These are phyloP conservation scores for Zaprionus gabonicus DNA, from an alignment of 1,140 invertebrate species.

Conservation along the genomic window DNA sequence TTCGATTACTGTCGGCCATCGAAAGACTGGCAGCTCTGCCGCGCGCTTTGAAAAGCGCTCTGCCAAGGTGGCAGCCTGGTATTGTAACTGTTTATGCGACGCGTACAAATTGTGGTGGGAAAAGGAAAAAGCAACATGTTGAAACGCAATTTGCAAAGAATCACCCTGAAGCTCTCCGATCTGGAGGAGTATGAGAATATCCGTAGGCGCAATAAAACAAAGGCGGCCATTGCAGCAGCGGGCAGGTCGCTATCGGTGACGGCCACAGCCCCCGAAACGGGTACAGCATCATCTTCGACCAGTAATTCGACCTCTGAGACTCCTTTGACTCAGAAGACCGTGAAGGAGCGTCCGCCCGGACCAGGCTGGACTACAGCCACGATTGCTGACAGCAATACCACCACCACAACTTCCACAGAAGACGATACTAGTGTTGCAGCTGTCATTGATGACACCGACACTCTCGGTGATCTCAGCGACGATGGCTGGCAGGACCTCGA, in stretches of 20 bases:
- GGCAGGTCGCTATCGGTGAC: constrained; percentile 11
- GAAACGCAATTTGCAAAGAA: constrained; percentile 59
- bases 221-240: constrained; percentile 36
- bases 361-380: constrained; percentile 35
- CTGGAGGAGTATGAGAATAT: constrained; percentile 59
- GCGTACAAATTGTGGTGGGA: neutral
- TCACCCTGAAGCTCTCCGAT: constrained; percentile 55
- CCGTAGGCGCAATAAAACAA: constrained; percentile 49
- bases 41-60: constrained; percentile 36
- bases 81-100: constrained; percentile 40
- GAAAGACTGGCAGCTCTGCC: constrained; percentile 29
- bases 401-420: constrained; percentile 57
- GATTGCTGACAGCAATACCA: constrained; percentile 36
- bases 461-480: constrained; percentile 66
- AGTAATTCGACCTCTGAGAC: constrained; percentile 52
- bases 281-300: constrained; percentile 38
- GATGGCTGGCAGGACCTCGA: constrained; percentile 69
- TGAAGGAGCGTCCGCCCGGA: neutral
- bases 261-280: constrained; percentile 25
- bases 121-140: constrained; percentile 36
- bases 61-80: constrained; percentile 35
- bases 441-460: constrained; percentile 63
- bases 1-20: constrained; percentile 2
- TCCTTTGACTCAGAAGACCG: constrained; percentile 31
- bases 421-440: constrained; percentile 60